Evolutionary conservation across 2,888 invertebrate species (phyloP), one percentile per base, ranked within the genome.

Genomic region (Cheilosia variabilis): DNA sequence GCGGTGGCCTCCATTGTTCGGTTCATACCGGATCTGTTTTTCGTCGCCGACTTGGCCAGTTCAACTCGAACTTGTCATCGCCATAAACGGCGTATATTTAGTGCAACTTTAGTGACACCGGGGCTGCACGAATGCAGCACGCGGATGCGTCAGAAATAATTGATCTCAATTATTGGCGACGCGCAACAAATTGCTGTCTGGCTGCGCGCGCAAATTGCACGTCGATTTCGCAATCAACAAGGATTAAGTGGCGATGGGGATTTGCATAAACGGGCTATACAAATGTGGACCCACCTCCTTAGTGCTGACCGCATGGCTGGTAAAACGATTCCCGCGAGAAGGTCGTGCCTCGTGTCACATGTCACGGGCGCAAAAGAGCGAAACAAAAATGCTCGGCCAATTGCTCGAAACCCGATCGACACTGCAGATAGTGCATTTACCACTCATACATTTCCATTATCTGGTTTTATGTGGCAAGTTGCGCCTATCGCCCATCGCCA

Each of bases 151-250:
- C 84, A 84, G 68, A 47, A 76, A 80, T 80, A 84, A 84, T 80
- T 80, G 73, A 75, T 80, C 69, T 75, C 80, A 84, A 84, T 84
- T 84, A 76, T 65, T 76, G 84, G 84, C 84, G 80, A 84, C 80
- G 71, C 65, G 71, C 65, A 80, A 84, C 80, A 75, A 80, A 76
- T 80, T 76, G 79, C 45, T 84, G 58, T 55, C 31, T 76, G 84
- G 71, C 75, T 71, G 71, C 60, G 60, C n/a, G n/a, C n/a, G n/a
- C n/a, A n/a, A n/a, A n/a, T n/a, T n/a, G n/a, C n/a, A 55, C 6
- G 2, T n/a, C 43, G 60, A 65, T 58, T 57, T 78, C 45, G 65
- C 34, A 58, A 75, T 41, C 47, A 41, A 47, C 7, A 75, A 52
- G 22, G 53, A 73, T 73, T 27, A 37, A 69, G 57, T 50, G 27